A percentile compares a stretch with the other conserved stretches of the same genome.
phyloP scores from a whole-genome alignment of 2,888 invertebrate species.

The Euzophera pinguis region DNA sequence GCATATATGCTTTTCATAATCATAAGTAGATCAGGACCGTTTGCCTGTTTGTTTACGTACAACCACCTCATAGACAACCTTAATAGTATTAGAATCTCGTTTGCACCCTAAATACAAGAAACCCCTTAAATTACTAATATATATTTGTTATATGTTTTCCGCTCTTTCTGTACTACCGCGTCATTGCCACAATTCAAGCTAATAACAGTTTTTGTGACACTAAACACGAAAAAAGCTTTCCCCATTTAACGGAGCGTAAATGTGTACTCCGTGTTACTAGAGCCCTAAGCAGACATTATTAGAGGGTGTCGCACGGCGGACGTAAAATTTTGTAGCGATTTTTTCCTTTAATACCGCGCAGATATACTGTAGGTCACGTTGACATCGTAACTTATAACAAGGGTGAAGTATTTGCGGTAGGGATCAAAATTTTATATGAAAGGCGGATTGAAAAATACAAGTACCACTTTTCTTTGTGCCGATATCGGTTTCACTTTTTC shows the following conservation, averaged over 20 bases:
- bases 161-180: constrained; percentile 22
- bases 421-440: constrained; percentile 20
- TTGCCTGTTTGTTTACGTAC: no score
- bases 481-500: constrained; percentile 1
- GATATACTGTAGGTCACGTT: constrained; percentile 65
- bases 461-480: constrained; percentile 1
- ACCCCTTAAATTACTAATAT: neutral
- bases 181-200: constrained; percentile 68
- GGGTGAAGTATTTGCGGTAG: constrained; percentile 41
- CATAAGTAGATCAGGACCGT: no score
- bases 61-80: no score
- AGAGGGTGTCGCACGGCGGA: constrained; percentile 65
- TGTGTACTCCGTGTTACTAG: constrained; percentile 76
- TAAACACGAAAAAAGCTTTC: constrained; percentile 79
- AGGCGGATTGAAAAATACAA: constrained; percentile 13
- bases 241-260: constrained; percentile 78
- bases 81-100: no score
- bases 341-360: constrained; percentile 63
- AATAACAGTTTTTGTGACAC: constrained; percentile 80
- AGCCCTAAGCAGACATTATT: constrained; percentile 79
- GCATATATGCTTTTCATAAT: no score
- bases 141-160: neutral
- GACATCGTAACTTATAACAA: constrained; percentile 52
- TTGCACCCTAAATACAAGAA: no score
- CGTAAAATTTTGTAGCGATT: constrained; percentile 77